Base-by-base conservation (phyloP, 2,888 invertebrate species). In the Amblyteles armatorius region DNA sequence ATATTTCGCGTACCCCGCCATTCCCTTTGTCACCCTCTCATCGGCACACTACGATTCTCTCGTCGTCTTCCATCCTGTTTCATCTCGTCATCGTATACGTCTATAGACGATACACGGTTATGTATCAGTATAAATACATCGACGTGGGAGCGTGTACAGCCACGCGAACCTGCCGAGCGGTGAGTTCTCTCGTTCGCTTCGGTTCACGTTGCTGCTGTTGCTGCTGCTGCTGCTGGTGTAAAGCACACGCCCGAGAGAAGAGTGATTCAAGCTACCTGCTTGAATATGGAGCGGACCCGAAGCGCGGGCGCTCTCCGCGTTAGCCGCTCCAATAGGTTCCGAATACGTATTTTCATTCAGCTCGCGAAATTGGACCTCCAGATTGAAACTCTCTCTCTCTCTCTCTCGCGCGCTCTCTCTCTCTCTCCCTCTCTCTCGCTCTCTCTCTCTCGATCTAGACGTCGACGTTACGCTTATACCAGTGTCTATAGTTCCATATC, bases 331-430 rank as follows among this genome's bases (percentile, higher is more conserved):
- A 89, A 87, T 87, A 87, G 86, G 76, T 78, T 50, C 73, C 78
- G 78, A 88, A 87, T 87, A 86, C 87, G 86, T 88, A 88, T 90
- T 89, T 88, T 88, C 87, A 90, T 88, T 81, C 88, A 85, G 87
- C 85, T 89, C 85, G 79, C 80, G 82, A 90, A 90, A 90, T 88
- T 90, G 86, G 82, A 88, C 84, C 85, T 86, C 87, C 89, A 88
- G 88, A 90, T 89, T 90, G 89, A 87, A 90, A 88, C 88, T 89
- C 88, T 82, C 84, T 76, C 80, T 1, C 40, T 40, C 40, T 9
- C 9, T 71, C 79, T 11, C 68, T 68, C 52, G 71, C 13, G 22
- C 57, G 22, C 40, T 57, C 73, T 33, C 63, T 63, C 67, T 22
- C 73, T n/a, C 13, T 48, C 60, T 7, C 29, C 60, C 63, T 22